phyloP scores from a whole-genome alignment of 2,888 invertebrate species.

The Coleophora deauratella region DNA sequence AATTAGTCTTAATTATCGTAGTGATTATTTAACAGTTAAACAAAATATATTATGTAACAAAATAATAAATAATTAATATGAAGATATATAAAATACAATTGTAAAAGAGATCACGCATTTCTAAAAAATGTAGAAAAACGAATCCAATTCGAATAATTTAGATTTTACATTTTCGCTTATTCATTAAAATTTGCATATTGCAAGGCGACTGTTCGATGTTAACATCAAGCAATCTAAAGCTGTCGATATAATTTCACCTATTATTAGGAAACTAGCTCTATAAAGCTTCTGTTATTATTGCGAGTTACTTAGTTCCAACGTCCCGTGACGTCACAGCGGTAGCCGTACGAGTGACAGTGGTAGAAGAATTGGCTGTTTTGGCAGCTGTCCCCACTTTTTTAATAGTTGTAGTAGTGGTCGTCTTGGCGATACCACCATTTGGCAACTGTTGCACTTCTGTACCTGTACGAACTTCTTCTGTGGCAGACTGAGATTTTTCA shows the following conservation, averaged over 20 bases:
- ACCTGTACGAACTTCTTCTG: constrained; percentile 51
- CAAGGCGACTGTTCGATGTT: constrained; percentile 11
- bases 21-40: neutral
- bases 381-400: constrained; percentile 54
- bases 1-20: too few relatives aligned
- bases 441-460: constrained; percentile 54
- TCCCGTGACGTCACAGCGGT: constrained; percentile 58
- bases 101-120: constrained; percentile 19
- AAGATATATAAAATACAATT: constrained; percentile 14
- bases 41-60: constrained; percentile 5
- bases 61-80: constrained; percentile 7
- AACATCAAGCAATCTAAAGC: constrained; percentile 9
- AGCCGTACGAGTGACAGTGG: constrained; percentile 47
- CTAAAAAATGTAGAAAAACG: constrained; percentile 15
- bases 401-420: constrained; percentile 59
- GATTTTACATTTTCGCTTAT: neutral
- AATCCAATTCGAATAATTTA: constrained; percentile 18
- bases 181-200: neutral
- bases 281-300: constrained; percentile 5
- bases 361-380: constrained; percentile 48
- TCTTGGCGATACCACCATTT: constrained; percentile 54
- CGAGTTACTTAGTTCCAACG: constrained; percentile 15
- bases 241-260: too few relatives aligned
- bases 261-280: constrained; percentile 3
- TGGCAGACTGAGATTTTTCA: constrained; percentile 43